Conservation (phyloP, 2,797 vertebrate genomes). For the Phalanger gymnotis region DNA sequence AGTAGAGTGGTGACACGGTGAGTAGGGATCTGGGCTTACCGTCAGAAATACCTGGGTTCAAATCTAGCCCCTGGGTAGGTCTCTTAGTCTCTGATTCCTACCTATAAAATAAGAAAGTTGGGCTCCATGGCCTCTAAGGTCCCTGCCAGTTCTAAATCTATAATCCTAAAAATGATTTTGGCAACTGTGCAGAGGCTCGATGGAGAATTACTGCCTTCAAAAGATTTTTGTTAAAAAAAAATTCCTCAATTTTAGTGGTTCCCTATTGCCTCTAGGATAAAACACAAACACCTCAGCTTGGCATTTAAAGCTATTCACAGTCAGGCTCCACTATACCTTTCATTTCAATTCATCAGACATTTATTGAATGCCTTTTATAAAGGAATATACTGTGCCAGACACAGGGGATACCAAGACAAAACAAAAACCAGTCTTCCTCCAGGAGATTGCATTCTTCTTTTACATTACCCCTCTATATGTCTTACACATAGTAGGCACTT, state of each 20-base stretch:
- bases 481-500: background rate
- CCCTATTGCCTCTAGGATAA: background rate
- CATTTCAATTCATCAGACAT: background rate
- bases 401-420: background rate
- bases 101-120: background rate
- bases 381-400: background rate
- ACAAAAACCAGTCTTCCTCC: background rate
- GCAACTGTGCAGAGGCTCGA: background rate
- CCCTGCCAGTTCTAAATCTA: background rate
- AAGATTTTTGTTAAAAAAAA: background rate
- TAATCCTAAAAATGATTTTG: background rate
- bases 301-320: background rate
- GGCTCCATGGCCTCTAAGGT: background rate
- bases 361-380: background rate
- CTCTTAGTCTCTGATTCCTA: background rate
- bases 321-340: background rate
- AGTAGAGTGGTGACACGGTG: background rate
- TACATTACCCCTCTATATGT: background rate
- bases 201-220: background rate
- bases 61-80: background rate
- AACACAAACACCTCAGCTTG: background rate
- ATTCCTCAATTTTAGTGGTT: background rate
- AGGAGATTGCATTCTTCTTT: background rate
- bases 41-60: background rate
- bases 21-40: background rate